Conservation (phyloP, 2,113 vertebrate genomes). For the Andinoacara biseriatus region DNA sequence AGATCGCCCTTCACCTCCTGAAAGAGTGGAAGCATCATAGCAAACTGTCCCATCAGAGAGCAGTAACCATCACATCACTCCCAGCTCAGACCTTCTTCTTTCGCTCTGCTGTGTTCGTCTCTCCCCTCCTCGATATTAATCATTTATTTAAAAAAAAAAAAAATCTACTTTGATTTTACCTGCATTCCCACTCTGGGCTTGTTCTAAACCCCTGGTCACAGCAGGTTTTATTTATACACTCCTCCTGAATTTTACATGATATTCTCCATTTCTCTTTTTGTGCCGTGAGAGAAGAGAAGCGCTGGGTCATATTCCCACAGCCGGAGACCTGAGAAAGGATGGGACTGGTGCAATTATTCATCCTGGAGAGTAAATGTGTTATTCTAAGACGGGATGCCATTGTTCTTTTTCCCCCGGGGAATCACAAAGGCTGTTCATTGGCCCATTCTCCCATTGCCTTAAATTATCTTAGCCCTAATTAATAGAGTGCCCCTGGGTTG, state of each 20-base stretch:
- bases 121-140: slow-evolving; percentile 25
- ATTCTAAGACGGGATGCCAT: slow-evolving; percentile 37
- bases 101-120: slow-evolving; percentile 6
- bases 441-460: slow-evolving; percentile 44
- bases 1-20: slow-evolving; percentile 22
- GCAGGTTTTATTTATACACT: slow-evolving; percentile 53
- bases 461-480: slow-evolving; percentile 59
- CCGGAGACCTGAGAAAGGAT: slow-evolving; percentile 15
- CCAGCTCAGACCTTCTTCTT: slow-evolving; percentile 10
- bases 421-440: slow-evolving; percentile 46
- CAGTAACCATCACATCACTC: slow-evolving; percentile 12
- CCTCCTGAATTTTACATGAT: slow-evolving; percentile 58
- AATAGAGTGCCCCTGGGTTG: slow-evolving; percentile 58
- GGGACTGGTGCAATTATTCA: slow-evolving; percentile 52
- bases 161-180: slow-evolving; percentile 49
- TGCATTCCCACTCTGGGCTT: slow-evolving; percentile 9
- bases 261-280: slow-evolving; percentile 29
- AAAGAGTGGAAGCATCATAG: slow-evolving; percentile 17
- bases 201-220: slow-evolving; percentile 8
- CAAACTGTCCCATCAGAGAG: slow-evolving; percentile 34
- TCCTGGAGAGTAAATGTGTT: slow-evolving; percentile 53
- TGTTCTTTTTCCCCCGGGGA: slow-evolving; percentile 30
- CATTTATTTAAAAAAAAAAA: slow-evolving; percentile 56
- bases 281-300: not conserved
- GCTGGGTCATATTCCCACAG: slow-evolving; percentile 6